These are phyloP conservation scores for Synanthedon andrenaeformis DNA, from an alignment of 2,888 invertebrate species.

Conservation along the genomic window DNA sequence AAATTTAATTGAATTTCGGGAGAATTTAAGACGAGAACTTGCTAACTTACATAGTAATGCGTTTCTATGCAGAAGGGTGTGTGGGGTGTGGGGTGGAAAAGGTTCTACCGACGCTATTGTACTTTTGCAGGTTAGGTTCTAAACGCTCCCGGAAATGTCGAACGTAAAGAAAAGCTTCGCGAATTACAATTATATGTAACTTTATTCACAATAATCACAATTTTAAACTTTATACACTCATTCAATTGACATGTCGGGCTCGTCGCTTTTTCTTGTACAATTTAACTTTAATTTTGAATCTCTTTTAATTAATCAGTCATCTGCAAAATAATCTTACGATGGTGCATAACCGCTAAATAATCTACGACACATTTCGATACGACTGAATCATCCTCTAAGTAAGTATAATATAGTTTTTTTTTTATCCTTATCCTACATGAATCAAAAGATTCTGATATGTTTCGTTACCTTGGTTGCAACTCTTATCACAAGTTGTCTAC, in stretches of 20 bases:
- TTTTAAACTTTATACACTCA: slow-evolving; percentile 48
- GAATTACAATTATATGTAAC: neutral
- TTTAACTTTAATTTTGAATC: slow-evolving; percentile 37
- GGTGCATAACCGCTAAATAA: neutral
- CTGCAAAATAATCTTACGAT: slow-evolving; percentile 19
- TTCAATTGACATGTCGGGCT: slow-evolving; percentile 67
- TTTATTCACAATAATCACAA: neutral
- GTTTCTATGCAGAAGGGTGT: too few species aligned
- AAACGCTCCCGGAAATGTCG: neutral
- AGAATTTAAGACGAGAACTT: slow-evolving; percentile 69
- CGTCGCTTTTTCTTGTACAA: slow-evolving; percentile 60
- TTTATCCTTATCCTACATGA: slow-evolving; percentile 50
- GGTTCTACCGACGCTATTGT: neutral
- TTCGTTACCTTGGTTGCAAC: slow-evolving; percentile 79
- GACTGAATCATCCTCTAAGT: slow-evolving; percentile 19
- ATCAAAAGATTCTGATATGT: slow-evolving; percentile 79
- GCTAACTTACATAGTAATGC: slow-evolving; percentile 53
- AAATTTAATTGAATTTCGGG: slow-evolving; percentile 69
- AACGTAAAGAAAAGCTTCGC: neutral
- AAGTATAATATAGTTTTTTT: slow-evolving; percentile 13
- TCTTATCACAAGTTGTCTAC: slow-evolving; percentile 67
- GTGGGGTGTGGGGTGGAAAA: too few species aligned
- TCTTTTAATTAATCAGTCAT: slow-evolving; percentile 22
- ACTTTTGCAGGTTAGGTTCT: neutral
- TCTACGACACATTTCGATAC: slow-evolving; percentile 13